Evolutionary conservation across 2,888 invertebrate species (phyloP).

Genomic region (Troides helena): DNA sequence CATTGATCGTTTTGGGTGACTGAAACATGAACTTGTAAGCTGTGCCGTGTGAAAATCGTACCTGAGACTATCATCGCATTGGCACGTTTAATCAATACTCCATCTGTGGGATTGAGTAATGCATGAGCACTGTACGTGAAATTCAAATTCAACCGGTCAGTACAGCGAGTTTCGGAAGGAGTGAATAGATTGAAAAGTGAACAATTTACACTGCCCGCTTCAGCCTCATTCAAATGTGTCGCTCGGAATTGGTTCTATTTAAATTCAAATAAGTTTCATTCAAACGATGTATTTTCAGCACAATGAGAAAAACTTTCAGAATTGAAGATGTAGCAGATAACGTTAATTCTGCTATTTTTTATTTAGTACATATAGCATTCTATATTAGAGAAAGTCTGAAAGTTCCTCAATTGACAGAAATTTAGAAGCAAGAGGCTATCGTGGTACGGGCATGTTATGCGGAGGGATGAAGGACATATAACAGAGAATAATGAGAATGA

Average conservation of each 20-base stretch:
- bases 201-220: background rate
- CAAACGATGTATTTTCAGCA: background rate
- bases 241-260: background rate
- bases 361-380: no score
- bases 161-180: background rate
- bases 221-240: background rate
- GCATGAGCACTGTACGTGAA: background rate
- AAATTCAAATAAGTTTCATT: slow-evolving; percentile 2
- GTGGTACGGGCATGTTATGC: no score
- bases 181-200: slow-evolving; percentile 7
- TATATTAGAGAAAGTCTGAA: no score
- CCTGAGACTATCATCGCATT: no score
- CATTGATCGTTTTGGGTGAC: no score
- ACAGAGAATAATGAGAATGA: no score
- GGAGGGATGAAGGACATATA: no score
- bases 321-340: background rate
- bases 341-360: background rate
- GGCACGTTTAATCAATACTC: no score
- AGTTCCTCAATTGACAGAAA: no score
- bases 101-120: background rate
- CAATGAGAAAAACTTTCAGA: background rate
- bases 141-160: background rate
- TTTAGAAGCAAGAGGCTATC: no score
- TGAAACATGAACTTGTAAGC: no score
- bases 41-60: no score